Base-by-base conservation (phyloP, 2,113 vertebrate species). In the Amphilophus citrinellus region DNA sequence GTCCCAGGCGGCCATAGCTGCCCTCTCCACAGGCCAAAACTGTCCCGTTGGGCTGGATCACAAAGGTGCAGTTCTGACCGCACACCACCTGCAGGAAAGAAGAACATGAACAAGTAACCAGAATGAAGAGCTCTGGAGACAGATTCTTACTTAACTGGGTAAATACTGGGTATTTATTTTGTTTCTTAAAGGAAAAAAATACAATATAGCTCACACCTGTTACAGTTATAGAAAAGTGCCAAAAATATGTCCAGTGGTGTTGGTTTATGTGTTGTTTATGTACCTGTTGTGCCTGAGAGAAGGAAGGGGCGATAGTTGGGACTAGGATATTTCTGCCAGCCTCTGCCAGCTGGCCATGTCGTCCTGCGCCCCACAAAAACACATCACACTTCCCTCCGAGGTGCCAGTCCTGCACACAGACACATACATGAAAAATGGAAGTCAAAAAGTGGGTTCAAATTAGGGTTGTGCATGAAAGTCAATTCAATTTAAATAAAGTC, bases 261-360 rank as follows among this genome's bases (percentile, higher is more conserved):
- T 6, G 0, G 11, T 50, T 15, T 7, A 3, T 35, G 7, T 9
- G 42, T 3, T 2, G 15, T 44, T 1, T 20, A 24, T n/a, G 20
- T 94, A 99, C 98, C 97, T 99, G 98, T 18, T 99, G 98, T 4
- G 98, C 98, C 92, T 98, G 98, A 44, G 98, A 98, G 93, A 99
- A 99, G 0, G 98, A 99, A 4, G 96, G 94, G 5, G 98, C 97
- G 1, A 91, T 90, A 27, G 98, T 96, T 0, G 98, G 98, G 14
- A 98, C 96, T 96, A 99, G 95, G 62, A 99, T 97, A 76, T 99
- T 99, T 57, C 98, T 97, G 32, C 98, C 98, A 7, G 97, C 98
- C 90, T 99, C 98, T 1, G 98, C 98, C 77, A 99, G 91, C 92
- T 99, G 98, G 11, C 98, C 98, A 0, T 99, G 98, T 7, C 98